Conservation (phyloP, 2,888 invertebrate species). For the Myathropa florea region DNA sequence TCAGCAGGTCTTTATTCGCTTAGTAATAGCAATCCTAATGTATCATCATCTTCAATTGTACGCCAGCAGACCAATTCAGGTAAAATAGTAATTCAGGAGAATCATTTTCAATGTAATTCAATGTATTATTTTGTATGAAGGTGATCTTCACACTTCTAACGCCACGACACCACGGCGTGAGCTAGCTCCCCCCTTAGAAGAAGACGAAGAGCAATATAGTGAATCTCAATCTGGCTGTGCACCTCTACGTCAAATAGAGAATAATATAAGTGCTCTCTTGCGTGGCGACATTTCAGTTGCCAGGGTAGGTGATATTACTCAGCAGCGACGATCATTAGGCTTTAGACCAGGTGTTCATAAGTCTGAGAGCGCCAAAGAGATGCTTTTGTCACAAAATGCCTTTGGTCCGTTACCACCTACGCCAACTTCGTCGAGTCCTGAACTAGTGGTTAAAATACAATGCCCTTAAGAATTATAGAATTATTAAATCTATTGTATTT, state of each 20-base stretch:
- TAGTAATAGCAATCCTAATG: constrained; percentile 67
- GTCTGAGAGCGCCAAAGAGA: constrained; percentile 88
- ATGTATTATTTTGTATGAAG: neutral
- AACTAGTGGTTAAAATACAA: constrained; percentile 73
- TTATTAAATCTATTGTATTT: constrained; percentile 71
- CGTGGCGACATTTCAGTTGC: constrained; percentile 80
- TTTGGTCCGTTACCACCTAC: constrained; percentile 80
- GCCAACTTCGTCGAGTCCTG: constrained; percentile 77
- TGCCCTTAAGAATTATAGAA: constrained; percentile 69
- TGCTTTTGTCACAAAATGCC: constrained; percentile 81
- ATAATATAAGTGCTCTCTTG: constrained; percentile 87
- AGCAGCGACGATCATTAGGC: constrained; percentile 79
- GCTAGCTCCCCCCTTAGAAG: constrained; percentile 86
- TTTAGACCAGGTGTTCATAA: constrained; percentile 86
- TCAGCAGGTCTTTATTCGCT: constrained; percentile 60
- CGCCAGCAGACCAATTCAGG: constrained; percentile 60
- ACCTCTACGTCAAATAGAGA: constrained; percentile 87
- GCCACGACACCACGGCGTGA: constrained; percentile 83
- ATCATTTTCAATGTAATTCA: no score
- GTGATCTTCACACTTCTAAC: constrained; percentile 76
- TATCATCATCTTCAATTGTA: constrained; percentile 70
- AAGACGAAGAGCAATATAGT: constrained; percentile 85
- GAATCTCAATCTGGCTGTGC: constrained; percentile 85
- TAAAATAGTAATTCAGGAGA: no score
- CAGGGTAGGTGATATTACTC: constrained; percentile 76